Evolutionary conservation across 2,888 invertebrate genomes (phyloP).

Genomic region (Timema cristinae): DNA sequence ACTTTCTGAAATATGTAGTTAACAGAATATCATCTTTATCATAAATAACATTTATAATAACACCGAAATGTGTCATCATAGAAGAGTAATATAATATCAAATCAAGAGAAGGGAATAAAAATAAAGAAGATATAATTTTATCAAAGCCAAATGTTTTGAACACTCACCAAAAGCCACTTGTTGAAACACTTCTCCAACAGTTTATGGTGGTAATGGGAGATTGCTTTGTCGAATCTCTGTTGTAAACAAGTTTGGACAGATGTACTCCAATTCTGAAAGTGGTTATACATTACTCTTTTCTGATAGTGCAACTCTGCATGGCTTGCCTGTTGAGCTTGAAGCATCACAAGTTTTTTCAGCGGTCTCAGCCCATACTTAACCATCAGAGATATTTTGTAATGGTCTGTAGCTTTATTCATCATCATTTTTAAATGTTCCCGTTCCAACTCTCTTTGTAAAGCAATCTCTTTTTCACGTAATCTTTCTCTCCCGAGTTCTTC

Average conservation of each 20-base stretch:
- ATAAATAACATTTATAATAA: no score
- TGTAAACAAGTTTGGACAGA: slow-evolving; percentile 42
- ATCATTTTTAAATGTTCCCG: slow-evolving; percentile 41
- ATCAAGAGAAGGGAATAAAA: no score
- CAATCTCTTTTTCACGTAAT: slow-evolving; percentile 42
- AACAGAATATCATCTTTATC: no score
- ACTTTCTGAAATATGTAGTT: no score
- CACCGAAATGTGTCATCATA: no score
- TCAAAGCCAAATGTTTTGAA: not conserved
- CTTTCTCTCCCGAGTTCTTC: slow-evolving; percentile 12
- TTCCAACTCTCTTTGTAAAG: slow-evolving; percentile 45
- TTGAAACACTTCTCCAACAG: slow-evolving; percentile 35
- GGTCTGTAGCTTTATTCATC: slow-evolving; percentile 44
- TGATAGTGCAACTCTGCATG: slow-evolving; percentile 50
- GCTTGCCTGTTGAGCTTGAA: slow-evolving; percentile 42
- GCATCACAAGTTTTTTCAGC: slow-evolving; percentile 38
- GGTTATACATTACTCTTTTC: slow-evolving; percentile 49
- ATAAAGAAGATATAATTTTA: no score
- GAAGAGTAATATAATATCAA: no score
- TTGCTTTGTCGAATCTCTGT: slow-evolving; percentile 52
- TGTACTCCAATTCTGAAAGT: slow-evolving; percentile 26
- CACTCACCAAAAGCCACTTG: slow-evolving; percentile 29
- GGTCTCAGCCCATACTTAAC: slow-evolving; percentile 26
- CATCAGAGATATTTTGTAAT: slow-evolving; percentile 44
- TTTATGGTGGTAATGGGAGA: slow-evolving; percentile 36